These are phyloP conservation scores for Suillia variegata DNA, from an alignment of 2,888 invertebrate species.

Conservation along the genomic window DNA sequence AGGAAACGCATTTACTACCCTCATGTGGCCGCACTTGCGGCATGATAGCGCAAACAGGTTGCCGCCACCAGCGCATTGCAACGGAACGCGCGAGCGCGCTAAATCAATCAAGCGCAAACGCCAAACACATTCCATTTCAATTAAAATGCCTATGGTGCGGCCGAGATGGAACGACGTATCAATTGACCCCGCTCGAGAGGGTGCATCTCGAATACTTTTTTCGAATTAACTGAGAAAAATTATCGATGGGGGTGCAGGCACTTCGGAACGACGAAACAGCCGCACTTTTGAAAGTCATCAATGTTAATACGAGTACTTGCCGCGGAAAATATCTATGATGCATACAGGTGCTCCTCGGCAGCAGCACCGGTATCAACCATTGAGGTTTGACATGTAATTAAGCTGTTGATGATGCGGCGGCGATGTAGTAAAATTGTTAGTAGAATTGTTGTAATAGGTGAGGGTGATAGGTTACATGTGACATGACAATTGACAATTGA, in stretches of 20 bases:
- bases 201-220: background rate
- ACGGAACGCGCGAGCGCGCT: too few relatives aligned
- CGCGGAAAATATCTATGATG: slow-evolving; percentile 28
- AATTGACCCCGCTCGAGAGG: slow-evolving; percentile 15
- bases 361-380: too few relatives aligned
- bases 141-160: slow-evolving; percentile 43
- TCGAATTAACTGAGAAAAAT: background rate
- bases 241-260: slow-evolving; percentile 19
- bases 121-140: slow-evolving; percentile 47
- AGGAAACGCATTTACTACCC: too few relatives aligned
- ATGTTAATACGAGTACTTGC: slow-evolving; percentile 26
- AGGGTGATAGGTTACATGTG: background rate
- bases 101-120: slow-evolving; percentile 55
- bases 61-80: background rate
- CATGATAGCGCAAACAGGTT: background rate
- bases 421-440: too few relatives aligned
- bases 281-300: slow-evolving; percentile 1
- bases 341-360: slow-evolving; percentile 27
- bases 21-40: too few relatives aligned
- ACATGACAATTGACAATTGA: slow-evolving; percentile 1
- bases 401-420: slow-evolving; percentile 29
- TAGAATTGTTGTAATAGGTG: background rate
- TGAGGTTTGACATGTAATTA: slow-evolving; percentile 43
- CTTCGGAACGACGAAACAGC: background rate
- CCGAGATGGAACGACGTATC: background rate